Conservation (phyloP, 2,113 vertebrate genomes). For the Pardalotus punctatus region DNA sequence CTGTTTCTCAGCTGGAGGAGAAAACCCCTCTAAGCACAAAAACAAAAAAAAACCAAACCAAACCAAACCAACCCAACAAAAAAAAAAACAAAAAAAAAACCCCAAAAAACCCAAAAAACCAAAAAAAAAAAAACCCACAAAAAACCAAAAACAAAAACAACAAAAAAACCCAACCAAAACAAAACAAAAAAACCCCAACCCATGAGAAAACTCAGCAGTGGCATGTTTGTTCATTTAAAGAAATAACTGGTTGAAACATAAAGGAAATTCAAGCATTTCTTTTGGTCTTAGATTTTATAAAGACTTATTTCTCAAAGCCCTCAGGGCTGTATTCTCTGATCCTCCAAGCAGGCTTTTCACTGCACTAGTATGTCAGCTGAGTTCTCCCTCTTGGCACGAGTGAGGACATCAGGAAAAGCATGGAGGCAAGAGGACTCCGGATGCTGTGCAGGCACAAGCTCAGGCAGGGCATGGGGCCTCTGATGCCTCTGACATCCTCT, state of each 20-base stretch:
- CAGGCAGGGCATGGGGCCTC: background rate
- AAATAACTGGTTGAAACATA: constrained; percentile 7
- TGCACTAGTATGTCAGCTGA: background rate
- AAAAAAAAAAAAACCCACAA: too few species aligned
- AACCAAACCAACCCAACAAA: background rate
- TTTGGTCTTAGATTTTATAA: background rate
- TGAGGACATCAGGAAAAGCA: background rate
- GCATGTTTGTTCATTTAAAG: background rate
- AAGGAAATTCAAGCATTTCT: constrained; percentile 16
- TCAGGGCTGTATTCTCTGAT: background rate
- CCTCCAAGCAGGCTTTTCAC: background rate
- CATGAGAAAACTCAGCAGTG: background rate
- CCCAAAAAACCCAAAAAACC: background rate
- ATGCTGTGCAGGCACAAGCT: background rate
- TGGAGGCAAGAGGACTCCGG: background rate
- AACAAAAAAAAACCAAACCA: too few species aligned
- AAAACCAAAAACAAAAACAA: background rate
- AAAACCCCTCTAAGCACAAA: background rate
- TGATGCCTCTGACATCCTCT: background rate
- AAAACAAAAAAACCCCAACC: background rate
- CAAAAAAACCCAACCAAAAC: background rate
- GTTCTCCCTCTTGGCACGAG: background rate
- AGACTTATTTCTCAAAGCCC: background rate
- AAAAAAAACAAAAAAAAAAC: background rate
- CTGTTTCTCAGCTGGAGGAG: background rate